Percentiles rank a stretch among this genome's conserved stretches.
phyloP scores from a whole-genome alignment of 2,113 vertebrate species.

The Glaucidium brasilianum region DNA sequence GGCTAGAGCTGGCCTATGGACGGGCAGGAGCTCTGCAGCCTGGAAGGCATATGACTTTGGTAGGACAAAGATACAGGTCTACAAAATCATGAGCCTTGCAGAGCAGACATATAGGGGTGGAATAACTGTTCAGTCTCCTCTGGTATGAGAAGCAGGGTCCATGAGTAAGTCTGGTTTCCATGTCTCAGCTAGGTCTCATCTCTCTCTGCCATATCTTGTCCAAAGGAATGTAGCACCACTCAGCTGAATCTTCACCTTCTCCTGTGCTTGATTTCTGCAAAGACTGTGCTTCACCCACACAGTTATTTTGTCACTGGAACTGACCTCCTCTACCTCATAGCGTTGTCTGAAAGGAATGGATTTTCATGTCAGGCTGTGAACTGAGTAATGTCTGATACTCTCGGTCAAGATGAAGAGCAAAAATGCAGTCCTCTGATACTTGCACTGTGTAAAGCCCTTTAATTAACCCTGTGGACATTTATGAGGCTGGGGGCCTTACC shows the following conservation, averaged over 20 bases:
- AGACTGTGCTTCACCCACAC: fast-evolving
- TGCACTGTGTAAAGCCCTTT: not conserved
- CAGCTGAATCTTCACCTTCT: not conserved
- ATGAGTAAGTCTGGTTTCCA: not conserved
- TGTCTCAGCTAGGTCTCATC: not conserved
- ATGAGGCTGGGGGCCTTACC: not conserved
- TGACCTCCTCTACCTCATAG: not conserved
- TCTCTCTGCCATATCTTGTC: not conserved
- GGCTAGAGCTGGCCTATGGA: not conserved
- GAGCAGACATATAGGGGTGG: not conserved
- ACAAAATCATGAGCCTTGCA: not conserved
- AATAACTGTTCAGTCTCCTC: not conserved
- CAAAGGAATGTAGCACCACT: fast-evolving
- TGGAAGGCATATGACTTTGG: not conserved
- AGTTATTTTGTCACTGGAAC: not conserved
- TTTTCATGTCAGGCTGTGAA: not conserved
- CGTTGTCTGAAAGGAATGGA: not conserved
- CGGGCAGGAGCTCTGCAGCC: not conserved
- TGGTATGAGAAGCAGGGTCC: not conserved
- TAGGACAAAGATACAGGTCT: not conserved
- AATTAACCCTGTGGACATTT: not conserved
- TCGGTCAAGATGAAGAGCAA: not conserved
- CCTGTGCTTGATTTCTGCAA: not conserved
- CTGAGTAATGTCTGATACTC: not conserved
- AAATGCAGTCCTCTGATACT: not conserved